Base-by-base conservation (phyloP, 2,113 vertebrate species). In the Acanthisitta chloris region DNA sequence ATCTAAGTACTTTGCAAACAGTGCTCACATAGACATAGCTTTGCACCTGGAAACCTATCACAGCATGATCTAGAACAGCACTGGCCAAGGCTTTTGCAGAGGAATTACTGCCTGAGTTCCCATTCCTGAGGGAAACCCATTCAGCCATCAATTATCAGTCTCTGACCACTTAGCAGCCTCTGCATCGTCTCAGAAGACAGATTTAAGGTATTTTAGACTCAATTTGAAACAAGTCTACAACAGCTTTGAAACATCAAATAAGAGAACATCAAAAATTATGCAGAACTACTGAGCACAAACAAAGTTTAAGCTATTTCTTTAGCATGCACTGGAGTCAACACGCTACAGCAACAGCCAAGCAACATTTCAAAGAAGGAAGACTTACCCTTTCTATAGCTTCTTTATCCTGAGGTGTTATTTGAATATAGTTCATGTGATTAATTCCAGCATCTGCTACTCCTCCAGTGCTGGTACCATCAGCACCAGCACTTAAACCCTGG, bases 401-500 rank as follows among this genome's bases (percentile, higher is more conserved):
- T 97, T 99, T 99, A 97, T 99, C 99, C 98, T 99, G 99, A 94
- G 99, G 99, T 29, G 99, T 99, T 97, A 99, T 99, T 98, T 99
- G 99, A 98, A 99, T 99, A 96, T 99, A 99, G 98, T 98, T 99
- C 98, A 98, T 99, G 14, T 98, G 98, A 89, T 98, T 98, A n/a
- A 98, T 98, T 91, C 99, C 97, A 91, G 98, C 90, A 88, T 98
- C 98, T 28, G 97, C 98, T 80, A 93, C 88, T 91, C 96, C 97
- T 90, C 97, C 98, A 84, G 97, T 97, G 31, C 97, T 94, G 48
- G 94, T 55, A 59, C 78, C 86, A 55, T 94, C 85, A 48, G 73
- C 96, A 36, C 64, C 86, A 18, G 85, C 87, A 80, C 96, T 93
- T 74, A 98, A 97, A 64, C 97, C 98, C 42, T 99, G 98, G 76